phyloP scores from a whole-genome alignment of 1,140 invertebrate species.

The Lucilia cuprina region DNA sequence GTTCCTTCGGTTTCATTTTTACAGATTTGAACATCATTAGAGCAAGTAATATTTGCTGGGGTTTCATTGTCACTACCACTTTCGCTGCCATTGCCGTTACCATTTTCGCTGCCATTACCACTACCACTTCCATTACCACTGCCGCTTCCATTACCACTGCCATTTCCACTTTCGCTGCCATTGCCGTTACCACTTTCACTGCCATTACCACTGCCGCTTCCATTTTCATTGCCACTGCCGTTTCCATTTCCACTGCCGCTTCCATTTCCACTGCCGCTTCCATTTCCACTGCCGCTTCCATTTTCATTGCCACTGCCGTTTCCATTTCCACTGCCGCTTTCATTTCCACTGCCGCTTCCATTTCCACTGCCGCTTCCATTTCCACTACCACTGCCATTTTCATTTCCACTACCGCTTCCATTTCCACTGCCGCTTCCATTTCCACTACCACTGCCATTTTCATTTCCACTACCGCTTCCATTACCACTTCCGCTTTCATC shows the following conservation, averaged over 20 bases:
- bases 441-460: not conserved
- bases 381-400: not conserved
- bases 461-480: not conserved
- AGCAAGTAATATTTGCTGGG: not conserved
- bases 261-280: no score
- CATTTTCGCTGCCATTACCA: not conserved
- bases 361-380: not conserved
- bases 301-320: no score
- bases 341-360: no score
- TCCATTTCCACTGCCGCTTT: no score
- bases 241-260: no score
- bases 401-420: not conserved
- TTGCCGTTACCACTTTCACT: not conserved
- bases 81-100: not conserved
- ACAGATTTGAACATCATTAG: no score
- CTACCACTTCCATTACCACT: not conserved
- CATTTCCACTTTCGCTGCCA: not conserved
- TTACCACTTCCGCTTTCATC: not conserved
- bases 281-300: no score
- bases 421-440: not conserved
- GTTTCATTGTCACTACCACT: not conserved
- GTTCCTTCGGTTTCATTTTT: not conserved
- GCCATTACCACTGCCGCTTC: not conserved
- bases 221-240: no score
- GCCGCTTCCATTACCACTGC: not conserved